Evolutionary conservation across 53 echinoderm and acorn worm species (phyloP), one percentile per base, ranked within the genome.

Genomic region (Echinometra lucunter): DNA sequence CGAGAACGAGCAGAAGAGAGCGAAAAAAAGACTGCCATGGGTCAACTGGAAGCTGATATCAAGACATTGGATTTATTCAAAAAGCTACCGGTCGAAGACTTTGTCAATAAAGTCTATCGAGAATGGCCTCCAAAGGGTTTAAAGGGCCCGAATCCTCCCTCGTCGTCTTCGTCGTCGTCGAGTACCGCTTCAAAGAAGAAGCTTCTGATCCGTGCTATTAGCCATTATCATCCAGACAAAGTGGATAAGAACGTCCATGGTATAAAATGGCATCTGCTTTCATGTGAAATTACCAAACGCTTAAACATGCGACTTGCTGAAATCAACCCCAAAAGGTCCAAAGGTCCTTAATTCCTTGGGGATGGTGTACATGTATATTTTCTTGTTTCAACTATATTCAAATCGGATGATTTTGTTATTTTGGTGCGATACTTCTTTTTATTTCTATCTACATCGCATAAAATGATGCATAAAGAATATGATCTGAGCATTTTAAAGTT

Each of bases 191-290:
- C 60, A 18, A 69, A n/a, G 66, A 94, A 94, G 89, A 94, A 94
- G 89, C 13, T 72, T 8, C 13, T 95, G 57, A 38, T 90, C 12
- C 44, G 70, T 32, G 78, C 57, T 28, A 95, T 95, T 45, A 44
- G 60, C 6, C 80, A 95, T 8, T 95, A 95, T 45, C 95, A 95
- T 49, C 95, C 95, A 1, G 95, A 95, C 45, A 90, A 91, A 58
- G 91, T 90, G 27, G 74, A 89, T 53, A 90, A 91, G 83, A 75
- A 95, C 35, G 44, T 78, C 5, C 60, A 90, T 75, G 95, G 91
- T 12, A 95, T 32, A 13, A 91, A 69, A 58, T 95, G 95, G 95
- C 57, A 74, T 37, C 69, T 74, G 27, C 57, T 95, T 12, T 49
- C 91, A 13, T 40, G 78, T 67, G 95, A 95, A 70, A 91, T 95